Percentiles rank a stretch among this genome's conserved stretches.
These are phyloP conservation scores for Drosophila kokeensis DNA, from an alignment of 2,888 invertebrate species.

Conservation along the genomic window DNA sequence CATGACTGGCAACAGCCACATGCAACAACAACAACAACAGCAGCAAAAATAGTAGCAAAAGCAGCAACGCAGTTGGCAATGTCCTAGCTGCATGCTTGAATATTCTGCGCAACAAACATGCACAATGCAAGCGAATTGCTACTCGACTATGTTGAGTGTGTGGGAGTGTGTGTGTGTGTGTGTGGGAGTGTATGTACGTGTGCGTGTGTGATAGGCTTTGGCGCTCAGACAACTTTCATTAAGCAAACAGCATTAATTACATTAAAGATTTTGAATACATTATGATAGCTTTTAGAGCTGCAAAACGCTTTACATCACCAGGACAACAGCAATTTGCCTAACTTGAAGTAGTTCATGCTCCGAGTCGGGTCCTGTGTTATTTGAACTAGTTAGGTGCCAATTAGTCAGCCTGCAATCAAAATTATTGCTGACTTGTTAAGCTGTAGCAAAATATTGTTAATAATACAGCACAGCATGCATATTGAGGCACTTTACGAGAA, in stretches of 20 bases:
- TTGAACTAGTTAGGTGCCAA: slow-evolving; percentile 52
- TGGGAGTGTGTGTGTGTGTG: not conserved
- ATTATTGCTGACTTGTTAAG: not conserved
- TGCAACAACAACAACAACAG: slow-evolving; percentile 22
- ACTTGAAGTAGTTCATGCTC: not conserved
- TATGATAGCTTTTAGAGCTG: slow-evolving; percentile 38
- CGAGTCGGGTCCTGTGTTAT: slow-evolving; percentile 39
- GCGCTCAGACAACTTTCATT: slow-evolving; percentile 68
- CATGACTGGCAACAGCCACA: slow-evolving; percentile 55
- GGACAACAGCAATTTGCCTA: slow-evolving; percentile 11
- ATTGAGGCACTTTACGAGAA: not conserved
- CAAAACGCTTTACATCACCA: slow-evolving; percentile 30
- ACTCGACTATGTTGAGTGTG: not conserved
- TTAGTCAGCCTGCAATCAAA: slow-evolving; percentile 33
- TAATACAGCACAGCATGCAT: not conserved
- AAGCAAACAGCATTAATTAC: slow-evolving; percentile 80
- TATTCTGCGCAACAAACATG: slow-evolving; percentile 49
- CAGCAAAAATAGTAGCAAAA: slow-evolving; percentile 28
- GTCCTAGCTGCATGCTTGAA: slow-evolving; percentile 49
- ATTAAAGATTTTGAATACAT: slow-evolving; percentile 79
- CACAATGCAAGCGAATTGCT: slow-evolving; percentile 28
- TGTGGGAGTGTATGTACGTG: slow-evolving; percentile 1
- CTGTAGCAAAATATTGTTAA: not conserved
- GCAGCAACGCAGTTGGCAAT: slow-evolving; percentile 42
- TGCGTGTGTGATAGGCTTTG: slow-evolving; percentile 23